Evolutionary conservation across 2,113 vertebrate species (phyloP).

Genomic region (Gallinago paraguaiae): DNA sequence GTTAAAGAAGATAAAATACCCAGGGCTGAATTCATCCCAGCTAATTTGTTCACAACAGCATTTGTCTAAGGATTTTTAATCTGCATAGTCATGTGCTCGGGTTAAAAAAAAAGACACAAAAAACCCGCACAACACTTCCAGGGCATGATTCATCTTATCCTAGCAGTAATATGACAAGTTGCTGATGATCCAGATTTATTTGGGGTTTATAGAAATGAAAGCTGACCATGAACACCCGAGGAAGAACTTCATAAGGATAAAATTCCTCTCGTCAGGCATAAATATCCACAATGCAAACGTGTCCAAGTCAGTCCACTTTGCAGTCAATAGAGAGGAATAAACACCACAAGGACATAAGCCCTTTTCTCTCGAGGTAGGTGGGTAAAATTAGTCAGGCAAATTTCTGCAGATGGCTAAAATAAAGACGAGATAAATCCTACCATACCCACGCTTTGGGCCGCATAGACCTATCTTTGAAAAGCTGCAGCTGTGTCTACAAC

Average conservation of each 20-base stretch:
- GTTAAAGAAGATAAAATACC: background rate
- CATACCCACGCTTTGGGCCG: accelerated
- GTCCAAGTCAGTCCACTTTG: background rate
- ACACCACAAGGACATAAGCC: background rate
- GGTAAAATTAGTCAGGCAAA: background rate
- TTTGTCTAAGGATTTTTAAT: background rate
- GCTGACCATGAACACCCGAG: background rate
- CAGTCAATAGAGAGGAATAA: background rate
- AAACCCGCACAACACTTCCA: background rate
- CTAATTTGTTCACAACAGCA: background rate
- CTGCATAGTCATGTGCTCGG: background rate
- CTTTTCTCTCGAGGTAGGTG: background rate
- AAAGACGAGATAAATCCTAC: background rate
- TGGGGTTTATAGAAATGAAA: background rate
- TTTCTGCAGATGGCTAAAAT: background rate
- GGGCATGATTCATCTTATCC: background rate
- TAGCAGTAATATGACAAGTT: background rate
- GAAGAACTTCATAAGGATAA: background rate
- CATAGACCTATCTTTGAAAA: background rate
- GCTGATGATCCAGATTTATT: background rate
- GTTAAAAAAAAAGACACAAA: background rate
- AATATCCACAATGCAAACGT: background rate
- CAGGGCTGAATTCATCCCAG: background rate
- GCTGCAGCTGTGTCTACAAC: background rate
- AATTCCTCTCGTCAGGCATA: background rate